Evolutionary conservation across 2,888 invertebrate species (phyloP).

Genomic region (Ornithoptera alexandrae): DNA sequence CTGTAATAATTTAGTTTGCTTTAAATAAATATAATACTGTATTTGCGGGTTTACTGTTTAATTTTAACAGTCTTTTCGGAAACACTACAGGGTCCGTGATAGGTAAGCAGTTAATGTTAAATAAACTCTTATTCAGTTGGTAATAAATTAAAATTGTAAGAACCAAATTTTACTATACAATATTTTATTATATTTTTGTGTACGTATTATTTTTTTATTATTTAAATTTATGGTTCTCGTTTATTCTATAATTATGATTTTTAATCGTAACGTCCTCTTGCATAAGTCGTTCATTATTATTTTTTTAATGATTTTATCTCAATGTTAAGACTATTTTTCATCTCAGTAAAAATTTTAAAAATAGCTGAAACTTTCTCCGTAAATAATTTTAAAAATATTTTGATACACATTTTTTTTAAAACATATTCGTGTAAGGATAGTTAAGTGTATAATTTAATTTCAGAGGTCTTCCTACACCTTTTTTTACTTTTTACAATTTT

Average conservation of each 20-base stretch:
- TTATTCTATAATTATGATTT: too few relatives aligned
- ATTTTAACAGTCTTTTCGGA: slow-evolving; percentile 20
- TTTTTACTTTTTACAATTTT: not conserved
- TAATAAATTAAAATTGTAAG: not conserved
- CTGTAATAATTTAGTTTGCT: slow-evolving; percentile 14
- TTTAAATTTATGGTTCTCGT: not conserved
- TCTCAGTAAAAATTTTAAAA: too few relatives aligned
- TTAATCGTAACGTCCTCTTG: too few relatives aligned
- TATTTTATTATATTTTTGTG: not conserved
- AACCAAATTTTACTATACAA: not conserved
- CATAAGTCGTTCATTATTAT: too few relatives aligned
- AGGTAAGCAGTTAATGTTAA: slow-evolving; percentile 13
- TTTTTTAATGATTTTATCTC: too few relatives aligned
- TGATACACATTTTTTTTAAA: not conserved
- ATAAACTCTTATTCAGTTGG: not conserved
- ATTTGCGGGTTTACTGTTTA: slow-evolving; percentile 1
- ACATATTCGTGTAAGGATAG: not conserved
- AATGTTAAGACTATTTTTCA: too few relatives aligned
- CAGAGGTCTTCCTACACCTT: not conserved
- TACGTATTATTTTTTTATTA: not conserved
- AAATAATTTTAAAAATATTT: not conserved
- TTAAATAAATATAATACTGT: not conserved
- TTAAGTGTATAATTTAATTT: slow-evolving; percentile 1
- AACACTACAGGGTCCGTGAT: slow-evolving; percentile 22
- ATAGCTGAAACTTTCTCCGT: too few relatives aligned